Evolutionary conservation across 2,113 vertebrate species (phyloP).

Genomic region (Chlamydotis undulata): DNA sequence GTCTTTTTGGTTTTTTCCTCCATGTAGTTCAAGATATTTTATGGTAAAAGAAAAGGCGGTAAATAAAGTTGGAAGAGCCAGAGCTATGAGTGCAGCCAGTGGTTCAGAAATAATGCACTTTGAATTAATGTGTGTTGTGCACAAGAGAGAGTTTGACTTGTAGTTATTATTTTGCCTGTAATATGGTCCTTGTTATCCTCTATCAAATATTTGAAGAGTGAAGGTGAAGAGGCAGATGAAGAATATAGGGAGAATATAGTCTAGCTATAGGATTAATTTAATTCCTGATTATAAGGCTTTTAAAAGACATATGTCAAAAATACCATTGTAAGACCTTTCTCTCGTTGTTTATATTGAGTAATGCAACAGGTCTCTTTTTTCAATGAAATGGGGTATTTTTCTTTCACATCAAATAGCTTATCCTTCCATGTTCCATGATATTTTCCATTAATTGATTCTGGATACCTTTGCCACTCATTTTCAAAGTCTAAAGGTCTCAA

Average conservation of each 20-base stretch:
- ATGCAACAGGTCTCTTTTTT: background rate
- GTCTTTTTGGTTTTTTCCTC: background rate
- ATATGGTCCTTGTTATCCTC: background rate
- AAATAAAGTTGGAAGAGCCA: conserved; percentile 1
- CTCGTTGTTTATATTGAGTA: background rate
- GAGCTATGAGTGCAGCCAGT: background rate
- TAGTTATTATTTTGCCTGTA: background rate
- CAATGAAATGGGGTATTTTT: background rate
- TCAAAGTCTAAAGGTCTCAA: background rate
- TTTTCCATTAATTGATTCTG: background rate
- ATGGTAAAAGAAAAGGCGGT: background rate
- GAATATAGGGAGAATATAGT: background rate
- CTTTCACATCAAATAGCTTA: background rate
- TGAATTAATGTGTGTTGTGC: background rate
- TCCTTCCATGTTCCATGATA: background rate
- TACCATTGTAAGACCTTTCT: background rate
- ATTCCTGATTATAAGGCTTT: background rate
- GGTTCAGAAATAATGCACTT: background rate
- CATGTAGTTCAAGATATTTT: background rate
- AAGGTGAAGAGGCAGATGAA: background rate
- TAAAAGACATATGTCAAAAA: background rate
- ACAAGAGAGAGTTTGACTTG: background rate
- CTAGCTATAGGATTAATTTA: background rate
- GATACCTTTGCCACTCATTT: background rate
- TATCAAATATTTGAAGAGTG: background rate